A percentile compares a stretch with the other conserved stretches of the same genome.
Conservation (phyloP, 2,888 invertebrate species). For the Falcaria lacertinaria region DNA sequence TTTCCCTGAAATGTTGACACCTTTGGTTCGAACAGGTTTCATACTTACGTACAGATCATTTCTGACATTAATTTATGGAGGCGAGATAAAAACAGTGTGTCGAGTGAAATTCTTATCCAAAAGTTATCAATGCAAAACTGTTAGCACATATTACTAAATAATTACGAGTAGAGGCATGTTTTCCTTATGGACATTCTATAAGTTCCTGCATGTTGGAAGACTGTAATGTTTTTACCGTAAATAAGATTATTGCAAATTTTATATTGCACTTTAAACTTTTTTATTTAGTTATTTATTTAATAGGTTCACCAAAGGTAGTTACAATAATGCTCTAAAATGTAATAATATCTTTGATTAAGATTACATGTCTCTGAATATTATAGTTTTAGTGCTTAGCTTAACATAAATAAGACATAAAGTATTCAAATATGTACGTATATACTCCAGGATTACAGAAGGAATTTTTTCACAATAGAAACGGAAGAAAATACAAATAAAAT, state of each 20-base stretch:
- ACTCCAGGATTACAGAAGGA: too few relatives aligned
- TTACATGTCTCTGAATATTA: too few relatives aligned
- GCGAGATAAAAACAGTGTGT: slow-evolving; percentile 62
- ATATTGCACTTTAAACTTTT: neutral
- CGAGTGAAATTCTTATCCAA: slow-evolving; percentile 35
- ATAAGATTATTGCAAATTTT: neutral
- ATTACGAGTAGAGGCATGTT: slow-evolving; percentile 4
- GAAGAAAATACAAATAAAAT: too few relatives aligned
- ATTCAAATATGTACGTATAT: too few relatives aligned
- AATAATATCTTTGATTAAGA: too few relatives aligned
- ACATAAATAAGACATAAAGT: too few relatives aligned
- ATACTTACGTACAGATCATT: slow-evolving; percentile 76
- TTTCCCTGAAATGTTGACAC: slow-evolving; percentile 29
- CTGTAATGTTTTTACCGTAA: neutral
- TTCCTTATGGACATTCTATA: neutral
- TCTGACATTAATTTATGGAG: slow-evolving; percentile 77
- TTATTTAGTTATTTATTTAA: too few relatives aligned
- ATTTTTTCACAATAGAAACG: too few relatives aligned
- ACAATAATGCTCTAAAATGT: too few relatives aligned
- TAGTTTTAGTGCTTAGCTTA: too few relatives aligned
- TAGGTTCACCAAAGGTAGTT: too few relatives aligned
- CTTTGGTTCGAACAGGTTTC: slow-evolving; percentile 34
- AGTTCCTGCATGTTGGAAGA: neutral
- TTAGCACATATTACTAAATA: slow-evolving; percentile 8
- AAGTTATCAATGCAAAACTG: slow-evolving; percentile 42